A percentile compares a stretch with the other conserved stretches of the same genome.
These are phyloP conservation scores for Apis mellifera DNA, from an alignment of 1,140 invertebrate species.

Conservation along the genomic window DNA sequence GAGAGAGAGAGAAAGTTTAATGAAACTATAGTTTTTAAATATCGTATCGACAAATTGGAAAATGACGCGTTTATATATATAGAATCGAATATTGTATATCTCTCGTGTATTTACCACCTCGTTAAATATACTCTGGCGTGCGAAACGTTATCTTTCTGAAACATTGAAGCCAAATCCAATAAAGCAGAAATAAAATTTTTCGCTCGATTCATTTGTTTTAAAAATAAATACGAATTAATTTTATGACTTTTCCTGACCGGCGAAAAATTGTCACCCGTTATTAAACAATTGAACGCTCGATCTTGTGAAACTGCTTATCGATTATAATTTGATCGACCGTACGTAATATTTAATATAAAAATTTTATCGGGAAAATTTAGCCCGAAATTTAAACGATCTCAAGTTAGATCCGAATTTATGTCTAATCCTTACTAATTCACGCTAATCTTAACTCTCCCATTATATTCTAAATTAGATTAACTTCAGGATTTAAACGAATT, in stretches of 20 bases:
- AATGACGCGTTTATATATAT: not conserved
- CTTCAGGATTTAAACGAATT: not conserved
- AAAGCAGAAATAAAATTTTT: slow-evolving; percentile 22
- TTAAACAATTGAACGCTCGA: not conserved
- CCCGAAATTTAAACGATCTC: not conserved
- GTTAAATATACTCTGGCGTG: slow-evolving; percentile 2
- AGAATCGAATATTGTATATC: not conserved
- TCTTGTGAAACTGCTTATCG: not conserved
- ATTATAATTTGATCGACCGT: not conserved
- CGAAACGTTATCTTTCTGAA: slow-evolving; percentile 3
- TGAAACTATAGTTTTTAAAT: not conserved
- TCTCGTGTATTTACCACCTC: slow-evolving; percentile 1
- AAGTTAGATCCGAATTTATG: not conserved
- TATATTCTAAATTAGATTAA: slow-evolving; percentile 2
- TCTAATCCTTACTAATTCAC: slow-evolving; percentile 1
- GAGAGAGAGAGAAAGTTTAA: not conserved
- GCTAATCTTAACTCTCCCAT: not conserved
- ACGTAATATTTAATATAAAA: not conserved
- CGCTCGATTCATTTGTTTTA: not conserved
- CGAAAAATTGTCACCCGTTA: not conserved
- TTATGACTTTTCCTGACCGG: not conserved
- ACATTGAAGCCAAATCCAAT: not conserved
- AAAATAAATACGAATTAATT: slow-evolving; percentile 10
- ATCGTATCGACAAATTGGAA: not conserved
- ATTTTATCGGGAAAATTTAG: not conserved